Conservation (phyloP, 2,797 vertebrate species). For the Oryzias dopingdopingensis region DNA sequence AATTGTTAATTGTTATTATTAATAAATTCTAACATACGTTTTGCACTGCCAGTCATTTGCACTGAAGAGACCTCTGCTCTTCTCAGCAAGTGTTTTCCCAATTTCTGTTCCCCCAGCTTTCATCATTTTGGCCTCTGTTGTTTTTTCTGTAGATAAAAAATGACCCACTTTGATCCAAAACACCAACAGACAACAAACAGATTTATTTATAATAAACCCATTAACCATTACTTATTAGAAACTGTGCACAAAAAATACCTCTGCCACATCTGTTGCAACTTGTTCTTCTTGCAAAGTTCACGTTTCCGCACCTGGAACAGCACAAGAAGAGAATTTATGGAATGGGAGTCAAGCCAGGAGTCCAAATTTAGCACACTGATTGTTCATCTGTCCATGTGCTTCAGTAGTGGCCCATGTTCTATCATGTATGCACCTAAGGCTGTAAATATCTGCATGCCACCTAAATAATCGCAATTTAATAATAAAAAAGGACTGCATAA, state of each 20-base stretch:
- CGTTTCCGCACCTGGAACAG: conserved; percentile 89
- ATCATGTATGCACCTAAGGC: no score
- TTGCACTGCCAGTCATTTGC: conserved; percentile 99
- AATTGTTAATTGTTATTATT: background rate
- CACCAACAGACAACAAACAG: no score
- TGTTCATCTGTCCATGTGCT: no score
- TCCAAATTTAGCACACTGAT: no score
- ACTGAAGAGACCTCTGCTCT: conserved; percentile 95
- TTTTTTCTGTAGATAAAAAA: conserved; percentile 83
- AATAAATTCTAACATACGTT: conserved; percentile 76
- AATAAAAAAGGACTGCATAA: no score
- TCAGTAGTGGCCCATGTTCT: no score
- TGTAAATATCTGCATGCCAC: no score
- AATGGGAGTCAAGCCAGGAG: no score
- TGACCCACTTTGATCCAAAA: no score
- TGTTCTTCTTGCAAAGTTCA: conserved; percentile 96
- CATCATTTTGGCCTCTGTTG: conserved; percentile 98
- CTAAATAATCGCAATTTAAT: no score
- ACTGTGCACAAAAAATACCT: conserved; percentile 67
- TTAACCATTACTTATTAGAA: no score
- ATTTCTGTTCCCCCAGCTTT: conserved; percentile 98
- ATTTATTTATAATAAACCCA: no score
- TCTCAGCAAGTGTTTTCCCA: conserved; percentile 96
- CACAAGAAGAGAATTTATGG: background rate
- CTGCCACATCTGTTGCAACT: conserved; percentile 95